Conservation (phyloP, 37 sponge, comb jelly and placozoan genomes). For the Bolinopsis microptera region DNA sequence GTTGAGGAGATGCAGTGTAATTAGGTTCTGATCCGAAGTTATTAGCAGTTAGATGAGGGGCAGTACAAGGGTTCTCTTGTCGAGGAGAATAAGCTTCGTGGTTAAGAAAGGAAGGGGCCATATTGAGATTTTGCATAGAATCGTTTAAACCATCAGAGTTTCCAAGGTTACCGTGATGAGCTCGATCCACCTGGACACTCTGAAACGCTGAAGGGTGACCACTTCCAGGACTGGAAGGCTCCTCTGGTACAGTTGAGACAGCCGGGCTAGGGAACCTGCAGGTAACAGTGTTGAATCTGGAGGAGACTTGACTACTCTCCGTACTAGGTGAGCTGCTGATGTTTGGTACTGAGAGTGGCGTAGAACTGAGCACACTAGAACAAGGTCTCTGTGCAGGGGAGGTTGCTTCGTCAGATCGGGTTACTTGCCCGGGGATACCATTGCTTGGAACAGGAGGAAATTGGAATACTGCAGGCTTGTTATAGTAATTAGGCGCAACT, state of each 20-base stretch:
- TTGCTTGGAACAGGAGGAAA: not conserved
- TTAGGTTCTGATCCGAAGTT: too few species aligned
- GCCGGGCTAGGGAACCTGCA: not conserved
- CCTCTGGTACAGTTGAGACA: not conserved
- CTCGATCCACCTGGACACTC: too few species aligned
- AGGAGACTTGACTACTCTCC: too few species aligned
- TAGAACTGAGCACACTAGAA: not conserved
- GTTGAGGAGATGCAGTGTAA: too few species aligned
- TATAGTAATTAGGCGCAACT: not conserved
- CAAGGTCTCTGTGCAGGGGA: not conserved
- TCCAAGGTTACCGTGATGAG: too few species aligned
- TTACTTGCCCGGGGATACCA: not conserved
- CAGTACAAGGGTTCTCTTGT: too few species aligned
- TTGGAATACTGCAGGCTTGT: not conserved
- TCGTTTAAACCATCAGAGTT: too few species aligned
- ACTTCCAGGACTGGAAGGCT: not conserved
- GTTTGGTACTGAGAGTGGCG: not conserved
- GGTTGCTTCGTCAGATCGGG: not conserved
- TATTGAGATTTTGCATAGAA: too few species aligned
- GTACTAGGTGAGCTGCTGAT: not conserved
- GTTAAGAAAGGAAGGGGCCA: too few species aligned
- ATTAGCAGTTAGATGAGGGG: too few species aligned
- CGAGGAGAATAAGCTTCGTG: too few species aligned
- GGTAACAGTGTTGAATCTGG: not conserved
- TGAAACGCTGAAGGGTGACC: too few species aligned